Percentiles rank a stretch among this genome's conserved stretches.
Conservation (phyloP, 2,888 invertebrate genomes). For the Lottia gigantea region DNA sequence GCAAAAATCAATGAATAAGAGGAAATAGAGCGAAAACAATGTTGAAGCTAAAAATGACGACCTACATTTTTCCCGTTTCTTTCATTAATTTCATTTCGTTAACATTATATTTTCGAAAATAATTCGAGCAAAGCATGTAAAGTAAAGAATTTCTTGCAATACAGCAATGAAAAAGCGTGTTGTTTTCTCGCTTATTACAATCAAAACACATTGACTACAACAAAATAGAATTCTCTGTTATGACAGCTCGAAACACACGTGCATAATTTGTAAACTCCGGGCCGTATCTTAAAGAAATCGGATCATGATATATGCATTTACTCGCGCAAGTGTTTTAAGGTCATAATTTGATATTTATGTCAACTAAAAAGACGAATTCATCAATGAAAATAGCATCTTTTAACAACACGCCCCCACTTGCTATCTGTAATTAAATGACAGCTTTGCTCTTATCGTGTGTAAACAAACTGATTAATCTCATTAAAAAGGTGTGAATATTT, state of each 20-base stretch:
- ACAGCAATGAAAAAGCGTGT: too few relatives aligned
- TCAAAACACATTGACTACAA: conserved; percentile 1
- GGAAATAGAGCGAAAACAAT: conserved; percentile 11
- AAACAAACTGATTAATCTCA: too few relatives aligned
- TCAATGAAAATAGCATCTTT: neutral
- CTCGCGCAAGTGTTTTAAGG: too few relatives aligned
- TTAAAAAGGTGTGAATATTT: too few relatives aligned
- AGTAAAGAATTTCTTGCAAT: too few relatives aligned
- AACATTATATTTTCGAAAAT: too few relatives aligned
- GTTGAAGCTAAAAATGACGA: neutral
- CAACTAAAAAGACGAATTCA: too few relatives aligned
- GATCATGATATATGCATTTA: too few relatives aligned
- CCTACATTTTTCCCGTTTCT: neutral
- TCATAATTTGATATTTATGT: too few relatives aligned
- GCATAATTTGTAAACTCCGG: too few relatives aligned
- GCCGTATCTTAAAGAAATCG: too few relatives aligned
- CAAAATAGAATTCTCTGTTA: neutral
- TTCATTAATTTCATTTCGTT: neutral
- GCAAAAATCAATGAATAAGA: conserved; percentile 10
- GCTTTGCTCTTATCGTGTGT: neutral
- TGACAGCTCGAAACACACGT: neutral
- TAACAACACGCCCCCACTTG: conserved; percentile 6
- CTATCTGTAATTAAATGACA: conserved; percentile 4
- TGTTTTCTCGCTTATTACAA: neutral
- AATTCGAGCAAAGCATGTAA: too few relatives aligned